Percentiles rank a stretch among this genome's conserved stretches.
phyloP scores from a whole-genome alignment of 1,140 invertebrate genomes.

The Nasonia giraulti region DNA sequence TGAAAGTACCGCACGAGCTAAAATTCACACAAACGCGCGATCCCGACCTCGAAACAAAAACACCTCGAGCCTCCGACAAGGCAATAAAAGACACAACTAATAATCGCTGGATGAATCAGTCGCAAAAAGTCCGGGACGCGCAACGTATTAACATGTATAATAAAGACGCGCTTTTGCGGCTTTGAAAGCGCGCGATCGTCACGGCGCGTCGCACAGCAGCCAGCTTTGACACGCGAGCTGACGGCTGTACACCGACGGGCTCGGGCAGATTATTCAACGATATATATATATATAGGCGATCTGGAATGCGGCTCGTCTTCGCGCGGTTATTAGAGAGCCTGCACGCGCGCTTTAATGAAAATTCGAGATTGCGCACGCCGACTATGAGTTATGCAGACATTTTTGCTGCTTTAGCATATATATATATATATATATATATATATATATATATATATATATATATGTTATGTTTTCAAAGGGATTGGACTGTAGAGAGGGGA shows the following conservation, averaged over 20 bases:
- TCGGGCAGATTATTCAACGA: not conserved
- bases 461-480: not conserved
- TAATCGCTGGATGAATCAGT: not conserved
- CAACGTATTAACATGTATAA: not conserved
- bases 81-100: not conserved
- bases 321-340: not conserved
- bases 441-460: too few species aligned
- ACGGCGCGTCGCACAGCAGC: too few species aligned
- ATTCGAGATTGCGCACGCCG: conserved; percentile 7
- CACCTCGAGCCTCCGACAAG: too few species aligned
- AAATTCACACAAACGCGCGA: too few species aligned
- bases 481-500: not conserved
- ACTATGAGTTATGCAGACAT: not conserved
- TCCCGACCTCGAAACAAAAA: too few species aligned
- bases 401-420: conserved; percentile 8
- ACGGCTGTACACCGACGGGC: not conserved
- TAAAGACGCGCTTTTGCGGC: not conserved
- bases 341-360: conserved; percentile 7
- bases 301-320: not conserved
- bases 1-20: too few species aligned
- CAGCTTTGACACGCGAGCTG: not conserved
- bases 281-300: not conserved
- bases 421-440: too few species aligned
- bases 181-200: not conserved
- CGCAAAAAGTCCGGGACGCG: not conserved